phyloP scores from a whole-genome alignment of 2,888 invertebrate species.

The Thera obeliscata region DNA sequence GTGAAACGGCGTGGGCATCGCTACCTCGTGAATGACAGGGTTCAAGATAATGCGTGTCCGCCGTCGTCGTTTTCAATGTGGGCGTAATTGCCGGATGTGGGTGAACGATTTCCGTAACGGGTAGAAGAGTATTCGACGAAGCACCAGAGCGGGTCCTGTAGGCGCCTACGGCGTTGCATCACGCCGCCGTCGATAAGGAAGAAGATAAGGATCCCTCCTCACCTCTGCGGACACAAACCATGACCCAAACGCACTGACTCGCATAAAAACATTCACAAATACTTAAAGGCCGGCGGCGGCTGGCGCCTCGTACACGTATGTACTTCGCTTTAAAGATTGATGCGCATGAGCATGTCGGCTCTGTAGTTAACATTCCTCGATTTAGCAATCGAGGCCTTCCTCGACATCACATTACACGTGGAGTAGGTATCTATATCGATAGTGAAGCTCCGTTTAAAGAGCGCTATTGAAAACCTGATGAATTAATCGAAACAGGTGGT shows the following conservation, averaged over 20 bases:
- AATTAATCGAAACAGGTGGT: slow-evolving; percentile 58
- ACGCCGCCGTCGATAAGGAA: slow-evolving; percentile 51
- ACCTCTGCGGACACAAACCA: slow-evolving; percentile 39
- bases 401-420: slow-evolving; percentile 32
- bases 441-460: slow-evolving; percentile 31
- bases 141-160: slow-evolving; percentile 45
- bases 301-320: slow-evolving; percentile 46
- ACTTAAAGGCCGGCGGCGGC: slow-evolving; percentile 57
- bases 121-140: slow-evolving; percentile 37
- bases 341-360: slow-evolving; percentile 57
- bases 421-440: slow-evolving; percentile 26
- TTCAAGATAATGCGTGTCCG: slow-evolving; percentile 57
- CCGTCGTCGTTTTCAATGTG: slow-evolving; percentile 54
- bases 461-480: slow-evolving; percentile 48
- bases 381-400: slow-evolving; percentile 43
- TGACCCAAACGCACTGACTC: slow-evolving; percentile 57
- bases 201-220: slow-evolving; percentile 54
- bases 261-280: slow-evolving; percentile 72
- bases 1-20: slow-evolving; percentile 67
- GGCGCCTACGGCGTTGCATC: slow-evolving; percentile 61
- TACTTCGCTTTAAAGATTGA: slow-evolving; percentile 55
- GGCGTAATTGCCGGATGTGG: slow-evolving; percentile 65
- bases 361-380: slow-evolving; percentile 40
- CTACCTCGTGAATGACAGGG: slow-evolving; percentile 64
- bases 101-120: slow-evolving; percentile 57